Base-by-base conservation (phyloP, 2,113 vertebrate species). In the Pan paniscus region DNA sequence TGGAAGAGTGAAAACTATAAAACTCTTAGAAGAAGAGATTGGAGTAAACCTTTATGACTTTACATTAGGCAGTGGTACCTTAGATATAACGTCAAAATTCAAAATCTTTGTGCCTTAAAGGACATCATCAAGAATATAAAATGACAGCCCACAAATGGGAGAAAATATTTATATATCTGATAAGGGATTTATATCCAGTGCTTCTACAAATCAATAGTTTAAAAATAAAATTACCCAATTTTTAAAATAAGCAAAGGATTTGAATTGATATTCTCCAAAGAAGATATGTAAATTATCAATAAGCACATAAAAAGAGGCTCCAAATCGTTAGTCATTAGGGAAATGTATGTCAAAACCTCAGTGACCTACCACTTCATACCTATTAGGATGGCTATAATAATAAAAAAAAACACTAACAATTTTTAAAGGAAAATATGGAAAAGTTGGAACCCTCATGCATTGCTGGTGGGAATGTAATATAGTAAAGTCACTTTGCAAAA, bases 131-230 rank as follows among this genome's bases (percentile, higher is more conserved):
- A 96, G n/a, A 88, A 88, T 85, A 16, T 57, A 40, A 55, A 80
- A 95, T 61, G 30, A 88, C 9, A 72, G 17, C 10, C 14, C 48
- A 90, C 14, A 80, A 90, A 79, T 57, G 46, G 40, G 40, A 72
- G 23, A 91, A 96, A 59, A 90, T 88, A 89, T 79, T 91, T 84
- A 89, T 16, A 43, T 75, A 59, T n/a, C n/a, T 67, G 32, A 88
- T 91, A 68, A 93, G 5, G 9, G 20, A 68, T 50, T 59, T 79
- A 23, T 68, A 90, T 85, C 61, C 46, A 72, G 25, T 85, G 91
- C 1, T 40, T 72, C n/a, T 48, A 70, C n/a, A 95, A 73, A 43
- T 38, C 32, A 97, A 59, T 14, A 75, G 82, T 84, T 57, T 2
- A 76, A 79, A 79, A 61, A 59, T 7, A 43, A 68, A 83, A 55